Evolutionary conservation across 2,797 vertebrate genomes (phyloP), one percentile per base, ranked within the genome.

Genomic region (Yasuhikotakia modesta): DNA sequence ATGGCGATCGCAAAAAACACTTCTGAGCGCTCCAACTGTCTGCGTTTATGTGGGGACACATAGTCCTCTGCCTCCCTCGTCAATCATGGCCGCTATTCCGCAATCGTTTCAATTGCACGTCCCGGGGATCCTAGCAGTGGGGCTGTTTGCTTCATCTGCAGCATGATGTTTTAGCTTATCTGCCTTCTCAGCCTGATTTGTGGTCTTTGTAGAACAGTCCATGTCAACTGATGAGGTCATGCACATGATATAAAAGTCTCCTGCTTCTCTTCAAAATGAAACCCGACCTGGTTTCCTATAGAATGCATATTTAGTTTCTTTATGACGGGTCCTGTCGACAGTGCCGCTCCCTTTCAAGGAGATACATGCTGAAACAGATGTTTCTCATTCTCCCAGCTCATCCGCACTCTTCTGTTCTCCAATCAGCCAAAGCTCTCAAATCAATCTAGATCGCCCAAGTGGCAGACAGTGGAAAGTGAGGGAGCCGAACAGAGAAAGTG

Each of bases 1-100:
- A 92, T 67, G 89, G 90, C 73, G 77, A 91, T 87, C 87, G 82
- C 85, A 77, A 76, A 73, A 85, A 78, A 84, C 53, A 79, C 74
- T 82, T 70, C 69, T 46, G 72, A 83, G 79, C 58, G 80, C 81
- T 81, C 78, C 2, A 53, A 78, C 70, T 73, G 73, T 82, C 79
- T 81, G 50, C 64, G 22, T 76, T 57, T 69, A 35, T 57, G 55
- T 65, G 4, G 68, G 67, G 69, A 82, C 76, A 79, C 52, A 45
- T 50, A 53, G 67, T 69, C 66, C 19, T 60, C 43, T n/a, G 6
- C 3, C 27, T 48, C 17, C 21, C 27, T 78, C 45, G 52, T 72
- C 69, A 78, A 73, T 81, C 69, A 77, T 3, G 3, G 1, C 16
- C 5, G 3, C 32, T 3, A 1, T 12, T 64, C 3, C 0, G 22